Base-by-base conservation (phyloP, 2,888 invertebrate genomes). In the Actias luna region DNA sequence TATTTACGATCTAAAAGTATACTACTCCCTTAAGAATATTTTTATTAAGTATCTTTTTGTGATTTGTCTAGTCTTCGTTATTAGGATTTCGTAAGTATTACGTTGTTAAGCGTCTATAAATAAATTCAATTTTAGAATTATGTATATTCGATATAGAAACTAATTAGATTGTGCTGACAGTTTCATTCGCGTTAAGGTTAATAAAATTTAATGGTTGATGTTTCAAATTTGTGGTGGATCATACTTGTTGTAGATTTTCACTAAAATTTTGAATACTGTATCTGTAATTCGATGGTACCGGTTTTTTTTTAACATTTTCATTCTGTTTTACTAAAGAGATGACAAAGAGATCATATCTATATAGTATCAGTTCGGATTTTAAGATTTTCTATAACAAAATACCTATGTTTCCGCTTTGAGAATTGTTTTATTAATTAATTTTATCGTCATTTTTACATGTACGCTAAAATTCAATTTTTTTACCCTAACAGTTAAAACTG, bases 1-100 rank as follows among this genome's bases (percentile, higher is more conserved):
- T 67, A 63, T 62, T 67, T 64, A 66, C 61, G 59, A 69, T 66
- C 42, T 42, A 18, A 42, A 42, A 5, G 7, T n/a, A 39, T 39
- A 39, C 16, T n/a, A n/a, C n/a, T n/a, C n/a, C n/a, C n/a, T n/a
- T n/a, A n/a, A n/a, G n/a, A n/a, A n/a, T n/a, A n/a, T 63, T 64
- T 46, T 39, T 60, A 59, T 62, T 46, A 29, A n/a, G 7, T 10
- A 16, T 60, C 14, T 29, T 39, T 57, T 16, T 8, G 39, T 50
- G 16, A 55, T 55, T 46, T 55, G 29, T 52, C 52, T 52, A 27
- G 52, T 52, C 52, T 52, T 27, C 27, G 12, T 29, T 55, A 4
- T 29, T 50, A 50, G 2, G 12, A 5, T 50, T 50, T 12, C 25
- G 25, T 50, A 25, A 50, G 25, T 25, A 12, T 50, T 50, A 50